Evolutionary conservation across 2,113 vertebrate genomes (phyloP).

Genomic region (Gasterosteus aculeatus): DNA sequence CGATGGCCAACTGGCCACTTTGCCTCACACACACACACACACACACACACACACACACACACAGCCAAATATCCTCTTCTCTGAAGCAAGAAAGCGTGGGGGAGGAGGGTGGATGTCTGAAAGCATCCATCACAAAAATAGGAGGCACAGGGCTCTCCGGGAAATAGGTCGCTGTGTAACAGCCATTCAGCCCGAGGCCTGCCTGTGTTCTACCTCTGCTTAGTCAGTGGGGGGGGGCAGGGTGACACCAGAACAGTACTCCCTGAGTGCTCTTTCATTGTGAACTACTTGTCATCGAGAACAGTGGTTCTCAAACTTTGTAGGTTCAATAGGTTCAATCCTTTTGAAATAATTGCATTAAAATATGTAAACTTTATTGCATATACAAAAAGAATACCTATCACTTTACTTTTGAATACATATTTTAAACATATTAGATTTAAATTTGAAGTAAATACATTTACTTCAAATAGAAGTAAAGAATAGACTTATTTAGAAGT

Average conservation of each 20-base stretch:
- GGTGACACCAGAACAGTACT: not conserved
- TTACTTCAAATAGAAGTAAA: too few species aligned
- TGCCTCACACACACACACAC: conserved; percentile 21
- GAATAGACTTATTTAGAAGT: too few species aligned
- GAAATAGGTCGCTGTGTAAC: conserved; percentile 65
- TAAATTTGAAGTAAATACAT: too few species aligned
- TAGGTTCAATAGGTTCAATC: too few species aligned
- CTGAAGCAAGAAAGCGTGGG: conserved; percentile 8
- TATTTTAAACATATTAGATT: too few species aligned
- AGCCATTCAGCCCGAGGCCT: conserved; percentile 42
- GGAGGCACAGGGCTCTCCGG: conserved; percentile 28
- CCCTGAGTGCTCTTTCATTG: not conserved
- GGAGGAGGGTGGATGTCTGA: conserved; percentile 50
- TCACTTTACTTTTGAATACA: too few species aligned
- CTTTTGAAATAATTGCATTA: too few species aligned
- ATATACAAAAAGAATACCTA: too few species aligned
- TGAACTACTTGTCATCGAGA: not conserved
- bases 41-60: conserved; percentile 14
- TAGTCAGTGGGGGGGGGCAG: conserved; percentile 5
- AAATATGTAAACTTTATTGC: too few species aligned
- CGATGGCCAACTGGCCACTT: conserved; percentile 19
- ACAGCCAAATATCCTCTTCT: conserved; percentile 20
- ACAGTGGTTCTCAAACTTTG: too few species aligned
- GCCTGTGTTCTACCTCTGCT: conserved; percentile 28
- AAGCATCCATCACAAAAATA: conserved; percentile 62